Conservation (phyloP, 1,140 invertebrate genomes). For the Drosophila albomicans region DNA sequence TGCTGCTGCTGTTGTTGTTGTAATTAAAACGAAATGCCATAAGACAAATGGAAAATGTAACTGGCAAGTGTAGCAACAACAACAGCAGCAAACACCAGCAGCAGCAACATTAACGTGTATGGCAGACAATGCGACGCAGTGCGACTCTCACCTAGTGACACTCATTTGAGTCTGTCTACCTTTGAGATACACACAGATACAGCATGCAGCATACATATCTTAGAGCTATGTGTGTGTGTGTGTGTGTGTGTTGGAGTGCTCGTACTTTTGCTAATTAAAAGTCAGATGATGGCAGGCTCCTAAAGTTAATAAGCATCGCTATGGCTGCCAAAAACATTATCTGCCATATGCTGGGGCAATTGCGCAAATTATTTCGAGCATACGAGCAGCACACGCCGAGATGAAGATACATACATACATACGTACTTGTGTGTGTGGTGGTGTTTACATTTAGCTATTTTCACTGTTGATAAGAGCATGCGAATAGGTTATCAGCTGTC, state of each 20-base stretch:
- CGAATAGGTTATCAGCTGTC: conserved; percentile 61
- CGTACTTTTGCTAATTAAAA: conserved; percentile 70
- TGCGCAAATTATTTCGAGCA: conserved; percentile 66
- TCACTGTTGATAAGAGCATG: conserved; percentile 57
- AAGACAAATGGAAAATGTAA: conserved; percentile 82
- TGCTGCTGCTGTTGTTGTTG: conserved; percentile 62
- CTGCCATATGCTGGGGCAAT: conserved; percentile 49
- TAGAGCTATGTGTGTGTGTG: conserved; percentile 8
- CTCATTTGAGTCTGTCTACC: conserved; percentile 62
- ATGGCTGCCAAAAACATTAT: conserved; percentile 49
- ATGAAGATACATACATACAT: conserved; percentile 25
- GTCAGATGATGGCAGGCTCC: conserved; percentile 41
- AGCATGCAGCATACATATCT: conserved; percentile 41
- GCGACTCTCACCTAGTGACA: conserved; percentile 79
- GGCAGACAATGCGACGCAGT: conserved; percentile 48
- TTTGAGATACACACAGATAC: conserved; percentile 24
- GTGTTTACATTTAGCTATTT: conserved; percentile 25
- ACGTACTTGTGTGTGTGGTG: neutral
- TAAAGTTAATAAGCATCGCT: conserved; percentile 53
- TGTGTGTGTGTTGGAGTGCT: conserved; percentile 7
- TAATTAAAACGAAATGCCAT: conserved; percentile 83
- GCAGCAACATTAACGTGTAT: conserved; percentile 14
- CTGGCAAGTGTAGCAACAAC: conserved; percentile 69
- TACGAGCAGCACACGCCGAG: conserved; percentile 28
- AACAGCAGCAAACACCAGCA: conserved; percentile 17